Evolutionary conservation across 2,888 invertebrate species (phyloP).

Genomic region (Pardosa pseudoannulata): DNA sequence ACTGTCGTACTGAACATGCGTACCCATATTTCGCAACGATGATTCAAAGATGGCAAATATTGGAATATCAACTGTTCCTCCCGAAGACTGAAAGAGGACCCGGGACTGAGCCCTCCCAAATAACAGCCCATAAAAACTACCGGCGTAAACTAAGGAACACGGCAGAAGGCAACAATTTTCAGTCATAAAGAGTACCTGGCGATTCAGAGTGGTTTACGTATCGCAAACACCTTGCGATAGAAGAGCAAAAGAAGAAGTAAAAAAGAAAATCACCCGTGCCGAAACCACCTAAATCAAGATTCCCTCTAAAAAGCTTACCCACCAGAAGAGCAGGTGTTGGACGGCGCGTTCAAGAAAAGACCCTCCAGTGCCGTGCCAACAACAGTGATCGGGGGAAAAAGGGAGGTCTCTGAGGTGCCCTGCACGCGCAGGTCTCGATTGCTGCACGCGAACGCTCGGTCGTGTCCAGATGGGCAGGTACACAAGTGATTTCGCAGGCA

Average conservation of each 20-base stretch:
- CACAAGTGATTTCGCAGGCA: neutral
- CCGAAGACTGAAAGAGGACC: no score
- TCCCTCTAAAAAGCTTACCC: neutral
- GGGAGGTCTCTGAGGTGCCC: neutral
- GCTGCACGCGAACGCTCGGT: constrained; percentile 2
- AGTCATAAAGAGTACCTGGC: neutral
- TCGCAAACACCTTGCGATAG: neutral
- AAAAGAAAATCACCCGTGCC: neutral
- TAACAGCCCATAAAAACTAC: no score
- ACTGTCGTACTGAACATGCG: no score
- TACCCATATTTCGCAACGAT: no score
- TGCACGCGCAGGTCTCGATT: constrained; percentile 3
- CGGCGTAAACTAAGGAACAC: no score
- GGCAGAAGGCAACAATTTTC: neutral
- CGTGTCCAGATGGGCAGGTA: neutral
- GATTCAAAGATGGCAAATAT: no score
- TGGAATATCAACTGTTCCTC: no score
- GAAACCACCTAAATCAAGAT: constrained; percentile 5
- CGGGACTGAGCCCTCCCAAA: no score
- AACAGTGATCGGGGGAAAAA: neutral
- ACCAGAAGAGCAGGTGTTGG: constrained; percentile 19
- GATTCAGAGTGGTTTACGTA: no score
- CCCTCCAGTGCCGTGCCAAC: neutral
- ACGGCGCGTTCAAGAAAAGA: constrained; percentile 3
- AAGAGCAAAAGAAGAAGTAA: no score